Evolutionary conservation across 2,797 vertebrate species (phyloP), one percentile per base, ranked within the genome.

Genomic region (Hoplostethus atlanticus): DNA sequence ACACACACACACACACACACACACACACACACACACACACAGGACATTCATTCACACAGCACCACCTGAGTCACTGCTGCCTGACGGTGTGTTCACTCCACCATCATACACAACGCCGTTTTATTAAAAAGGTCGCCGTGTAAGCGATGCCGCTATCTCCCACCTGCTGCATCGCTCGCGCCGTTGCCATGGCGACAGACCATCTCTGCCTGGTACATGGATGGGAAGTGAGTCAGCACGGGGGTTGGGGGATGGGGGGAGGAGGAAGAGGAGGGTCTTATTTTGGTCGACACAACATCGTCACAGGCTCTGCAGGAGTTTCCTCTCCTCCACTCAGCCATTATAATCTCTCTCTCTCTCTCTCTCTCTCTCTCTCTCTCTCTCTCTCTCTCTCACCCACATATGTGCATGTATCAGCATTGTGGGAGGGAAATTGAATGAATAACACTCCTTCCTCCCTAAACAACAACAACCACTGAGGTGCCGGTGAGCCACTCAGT

Each of bases 161-260:
- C 68, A 74, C 75, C 76, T 77, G 79, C 87, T 81, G 79, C 85
- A 73, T 92, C 89, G 82, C 71, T 51, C 2, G 42, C 54, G 28
- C 15, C 21, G 83, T 93, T 91, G 56, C 94, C 85, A 86, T 11
- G 70, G 84, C 59, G 84, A 94, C 82, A 28, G 80, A 66, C 52
- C 55, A 2, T 78, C 71, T 79, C 44, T 8, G 56, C 77, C 78
- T 64, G 48, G 34, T 73, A 57, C 51, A 51, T 74, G 63, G 69
- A 86, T 50, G 60, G 73, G 71, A 21, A 77, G 75, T 93, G 92
- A 93, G 80, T 94, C 93, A 94, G 68, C 63, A 17, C 54, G 36
- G 28, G 47, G 40, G 46, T 79, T 76, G 79, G 80, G 77, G 77
- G 82, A 66, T 31, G 10, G 34, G 34, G 6, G 10, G 70, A 75